These are phyloP conservation scores for Sebastes oblongus DNA, from an alignment of 2,797 vertebrate species.

Conservation along the genomic window DNA sequence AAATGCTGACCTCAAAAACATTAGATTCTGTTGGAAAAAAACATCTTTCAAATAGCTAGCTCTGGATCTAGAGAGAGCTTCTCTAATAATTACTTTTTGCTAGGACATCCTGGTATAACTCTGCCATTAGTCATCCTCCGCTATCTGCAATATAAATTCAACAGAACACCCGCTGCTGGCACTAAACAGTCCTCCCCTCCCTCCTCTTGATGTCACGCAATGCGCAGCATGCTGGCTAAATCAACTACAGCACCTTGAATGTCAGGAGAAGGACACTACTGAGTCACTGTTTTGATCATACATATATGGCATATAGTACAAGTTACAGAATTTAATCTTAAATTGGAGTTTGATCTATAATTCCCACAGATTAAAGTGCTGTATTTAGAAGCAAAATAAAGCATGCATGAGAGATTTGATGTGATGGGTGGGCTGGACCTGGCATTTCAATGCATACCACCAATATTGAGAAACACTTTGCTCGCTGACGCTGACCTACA, in stretches of 20 bases:
- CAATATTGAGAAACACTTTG: conserved; percentile 42
- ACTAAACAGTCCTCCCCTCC: not conserved
- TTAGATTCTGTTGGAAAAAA: not conserved
- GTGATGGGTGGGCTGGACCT: conserved; percentile 7
- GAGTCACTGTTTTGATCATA: conserved; percentile 27
- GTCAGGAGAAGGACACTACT: conserved; percentile 29
- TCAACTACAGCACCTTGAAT: conserved; percentile 6
- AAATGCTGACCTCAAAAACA: conserved; percentile 6
- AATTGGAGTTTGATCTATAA: conserved; percentile 46
- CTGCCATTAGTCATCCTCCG: not conserved
- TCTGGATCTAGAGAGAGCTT: not conserved
- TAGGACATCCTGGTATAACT: not conserved
- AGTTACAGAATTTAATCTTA: conserved; percentile 11
- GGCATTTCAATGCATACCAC: conserved; percentile 47
- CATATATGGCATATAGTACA: not conserved
- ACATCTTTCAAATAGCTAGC: not conserved
- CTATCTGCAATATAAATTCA: not conserved
- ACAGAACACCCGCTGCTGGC: not conserved
- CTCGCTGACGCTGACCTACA: conserved; percentile 60
- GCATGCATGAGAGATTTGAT: conserved; percentile 12
- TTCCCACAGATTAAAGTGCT: conserved; percentile 61
- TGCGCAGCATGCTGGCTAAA: not conserved
- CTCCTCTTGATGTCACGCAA: not conserved
- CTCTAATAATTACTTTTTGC: not conserved
- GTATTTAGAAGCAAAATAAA: conserved; percentile 42